Evolutionary conservation across 2,113 vertebrate genomes (phyloP).

Genomic region (Nycticebus coucang): DNA sequence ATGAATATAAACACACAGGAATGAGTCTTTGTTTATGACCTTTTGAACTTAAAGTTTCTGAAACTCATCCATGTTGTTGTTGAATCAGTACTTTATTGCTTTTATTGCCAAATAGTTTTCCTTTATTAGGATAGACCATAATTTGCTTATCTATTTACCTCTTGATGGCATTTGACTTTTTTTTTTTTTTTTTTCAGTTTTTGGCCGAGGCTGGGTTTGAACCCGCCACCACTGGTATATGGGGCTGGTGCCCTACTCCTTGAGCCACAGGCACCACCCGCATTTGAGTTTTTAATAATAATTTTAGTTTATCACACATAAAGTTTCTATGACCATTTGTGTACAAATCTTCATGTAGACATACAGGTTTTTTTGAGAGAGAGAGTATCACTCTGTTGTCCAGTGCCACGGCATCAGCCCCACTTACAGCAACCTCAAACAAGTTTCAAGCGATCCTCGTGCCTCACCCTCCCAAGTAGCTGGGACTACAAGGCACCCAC

Average conservation of each 20-base stretch:
- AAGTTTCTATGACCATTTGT: neutral
- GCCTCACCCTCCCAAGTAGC: too few species aligned
- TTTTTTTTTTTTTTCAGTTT: too few species aligned
- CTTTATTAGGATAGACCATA: neutral
- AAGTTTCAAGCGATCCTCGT: too few species aligned
- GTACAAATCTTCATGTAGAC: neutral
- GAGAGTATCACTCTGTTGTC: too few species aligned
- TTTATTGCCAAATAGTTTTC: neutral
- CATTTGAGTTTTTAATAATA: neutral
- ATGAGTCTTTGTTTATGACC: neutral
- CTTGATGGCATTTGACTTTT: neutral
- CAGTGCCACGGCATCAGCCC: too few species aligned
- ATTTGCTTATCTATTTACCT: neutral
- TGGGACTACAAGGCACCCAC: too few species aligned
- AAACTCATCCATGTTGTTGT: neutral
- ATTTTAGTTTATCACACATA: neutral
- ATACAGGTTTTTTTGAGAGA: neutral
- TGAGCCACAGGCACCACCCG: too few species aligned
- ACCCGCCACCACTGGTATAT: too few species aligned
- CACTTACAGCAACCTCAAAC: too few species aligned
- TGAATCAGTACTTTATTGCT: neutral
- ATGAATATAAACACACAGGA: neutral
- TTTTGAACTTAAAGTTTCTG: neutral
- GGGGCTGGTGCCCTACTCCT: too few species aligned
- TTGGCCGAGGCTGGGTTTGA: too few species aligned